Conservation (phyloP, 35 echinoderm and acorn worm genomes). For the Lytechinus pictus region DNA sequence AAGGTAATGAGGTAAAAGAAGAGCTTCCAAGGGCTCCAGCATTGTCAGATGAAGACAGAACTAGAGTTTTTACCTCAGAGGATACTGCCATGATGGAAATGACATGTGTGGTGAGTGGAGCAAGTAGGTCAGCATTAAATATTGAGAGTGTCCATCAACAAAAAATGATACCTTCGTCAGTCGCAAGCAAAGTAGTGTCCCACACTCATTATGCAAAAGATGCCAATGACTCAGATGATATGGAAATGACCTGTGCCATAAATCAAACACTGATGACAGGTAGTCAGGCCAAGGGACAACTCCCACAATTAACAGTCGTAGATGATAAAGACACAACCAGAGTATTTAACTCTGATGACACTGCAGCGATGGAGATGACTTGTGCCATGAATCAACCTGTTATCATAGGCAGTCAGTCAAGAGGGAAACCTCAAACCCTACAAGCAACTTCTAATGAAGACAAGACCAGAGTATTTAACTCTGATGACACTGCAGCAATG, state of each 20-base stretch:
- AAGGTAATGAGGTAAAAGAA: not conserved
- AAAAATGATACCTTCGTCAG: not conserved
- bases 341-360: slow-evolving; percentile 27
- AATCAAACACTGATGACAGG: not conserved
- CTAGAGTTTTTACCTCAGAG: slow-evolving; percentile 39
- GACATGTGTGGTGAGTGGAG: slow-evolving; percentile 38
- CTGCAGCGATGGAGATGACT: slow-evolving; percentile 22
- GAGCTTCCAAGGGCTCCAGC: not conserved
- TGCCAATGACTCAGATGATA: slow-evolving; percentile 12
- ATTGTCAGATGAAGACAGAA: slow-evolving; percentile 8
- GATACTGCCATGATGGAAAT: slow-evolving; percentile 62
- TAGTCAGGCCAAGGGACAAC: not conserved
- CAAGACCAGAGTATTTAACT: too few species aligned
- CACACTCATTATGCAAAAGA: not conserved
- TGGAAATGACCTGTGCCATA: slow-evolving; percentile 65
- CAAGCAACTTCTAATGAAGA: too few species aligned
- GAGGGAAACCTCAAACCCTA: too few species aligned
- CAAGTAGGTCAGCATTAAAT: not conserved
- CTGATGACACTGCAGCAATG: too few species aligned
- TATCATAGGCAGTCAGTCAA: not conserved
- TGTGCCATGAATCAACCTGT: not conserved
- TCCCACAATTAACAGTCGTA: not conserved
- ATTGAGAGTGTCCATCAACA: not conserved
- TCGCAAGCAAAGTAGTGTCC: not conserved
- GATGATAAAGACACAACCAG: slow-evolving; percentile 23